Percentiles rank a stretch among this genome's conserved stretches.
Evolutionary conservation across 2,113 vertebrate genomes (phyloP).

Genomic region (Antechinus flavipes): DNA sequence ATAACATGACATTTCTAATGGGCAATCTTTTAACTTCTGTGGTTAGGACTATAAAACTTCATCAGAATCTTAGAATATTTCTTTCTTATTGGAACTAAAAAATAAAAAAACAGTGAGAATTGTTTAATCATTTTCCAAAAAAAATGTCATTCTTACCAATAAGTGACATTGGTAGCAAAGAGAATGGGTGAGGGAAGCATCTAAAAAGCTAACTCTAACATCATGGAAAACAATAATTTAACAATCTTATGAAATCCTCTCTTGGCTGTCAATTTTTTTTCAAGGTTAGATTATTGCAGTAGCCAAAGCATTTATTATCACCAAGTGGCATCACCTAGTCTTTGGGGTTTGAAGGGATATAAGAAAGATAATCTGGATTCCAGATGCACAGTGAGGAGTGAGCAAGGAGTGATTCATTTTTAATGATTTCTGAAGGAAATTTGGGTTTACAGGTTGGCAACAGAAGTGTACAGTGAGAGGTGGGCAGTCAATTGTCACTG

Average conservation of each 20-base stretch:
- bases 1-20: neutral
- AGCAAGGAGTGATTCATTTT: neutral
- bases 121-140: neutral
- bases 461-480: neutral
- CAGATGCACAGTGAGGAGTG: neutral
- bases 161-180: neutral
- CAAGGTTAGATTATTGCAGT: neutral
- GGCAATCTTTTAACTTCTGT: neutral
- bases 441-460: neutral
- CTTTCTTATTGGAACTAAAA: neutral
- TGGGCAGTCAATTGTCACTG: neutral
- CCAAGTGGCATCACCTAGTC: neutral
- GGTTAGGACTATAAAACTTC: neutral
- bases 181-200: neutral
- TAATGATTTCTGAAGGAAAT: neutral
- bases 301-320: neutral
- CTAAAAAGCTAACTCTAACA: neutral
- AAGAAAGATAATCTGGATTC: neutral
- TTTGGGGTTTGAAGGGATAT: neutral
- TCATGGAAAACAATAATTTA: neutral
- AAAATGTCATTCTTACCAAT: neutral
- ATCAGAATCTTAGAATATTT: neutral
- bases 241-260: neutral
- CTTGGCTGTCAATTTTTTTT: neutral
- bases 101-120: slow-evolving; percentile 6